Evolutionary conservation across 2,888 invertebrate genomes (phyloP).

Genomic region (Plagiodera versicolora): DNA sequence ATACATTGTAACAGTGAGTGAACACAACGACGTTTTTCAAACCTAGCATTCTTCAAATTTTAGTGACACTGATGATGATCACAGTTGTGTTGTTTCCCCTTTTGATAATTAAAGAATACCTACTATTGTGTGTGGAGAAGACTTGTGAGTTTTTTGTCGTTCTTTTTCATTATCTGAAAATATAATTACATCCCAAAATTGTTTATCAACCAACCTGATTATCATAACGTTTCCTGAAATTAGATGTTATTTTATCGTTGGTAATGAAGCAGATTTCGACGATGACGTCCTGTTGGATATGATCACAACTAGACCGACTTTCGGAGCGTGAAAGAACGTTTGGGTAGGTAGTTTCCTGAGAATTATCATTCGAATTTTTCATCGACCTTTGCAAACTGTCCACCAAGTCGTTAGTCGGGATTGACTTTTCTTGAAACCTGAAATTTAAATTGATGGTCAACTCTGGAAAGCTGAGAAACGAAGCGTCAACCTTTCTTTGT

Average conservation of each 20-base stretch:
- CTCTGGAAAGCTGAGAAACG: background rate
- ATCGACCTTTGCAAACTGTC: slow-evolving; percentile 71
- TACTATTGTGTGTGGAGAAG: no score
- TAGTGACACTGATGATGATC: no score
- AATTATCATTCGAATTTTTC: slow-evolving; percentile 47
- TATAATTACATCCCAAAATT: background rate
- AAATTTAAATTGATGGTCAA: slow-evolving; percentile 9
- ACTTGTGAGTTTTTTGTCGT: no score
- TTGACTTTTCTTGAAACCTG: slow-evolving; percentile 66
- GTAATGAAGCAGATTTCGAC: slow-evolving; percentile 68
- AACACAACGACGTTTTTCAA: no score
- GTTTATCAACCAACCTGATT: slow-evolving; percentile 62
- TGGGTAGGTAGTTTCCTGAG: slow-evolving; percentile 28
- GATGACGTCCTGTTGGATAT: slow-evolving; percentile 51
- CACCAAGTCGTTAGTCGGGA: slow-evolving; percentile 64
- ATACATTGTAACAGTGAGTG: no score
- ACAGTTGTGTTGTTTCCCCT: no score
- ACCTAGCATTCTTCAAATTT: no score
- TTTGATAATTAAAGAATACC: no score
- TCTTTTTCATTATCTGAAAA: background rate
- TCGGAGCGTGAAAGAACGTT: slow-evolving; percentile 43
- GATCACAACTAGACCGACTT: slow-evolving; percentile 43
- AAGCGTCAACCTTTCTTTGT: slow-evolving; percentile 58
- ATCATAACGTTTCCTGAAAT: slow-evolving; percentile 67
- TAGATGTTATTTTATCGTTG: slow-evolving; percentile 67